Percentiles rank a stretch among this genome's conserved stretches.
phyloP scores from a whole-genome alignment of 2,113 vertebrate genomes.

The Oostethus manadensis region DNA sequence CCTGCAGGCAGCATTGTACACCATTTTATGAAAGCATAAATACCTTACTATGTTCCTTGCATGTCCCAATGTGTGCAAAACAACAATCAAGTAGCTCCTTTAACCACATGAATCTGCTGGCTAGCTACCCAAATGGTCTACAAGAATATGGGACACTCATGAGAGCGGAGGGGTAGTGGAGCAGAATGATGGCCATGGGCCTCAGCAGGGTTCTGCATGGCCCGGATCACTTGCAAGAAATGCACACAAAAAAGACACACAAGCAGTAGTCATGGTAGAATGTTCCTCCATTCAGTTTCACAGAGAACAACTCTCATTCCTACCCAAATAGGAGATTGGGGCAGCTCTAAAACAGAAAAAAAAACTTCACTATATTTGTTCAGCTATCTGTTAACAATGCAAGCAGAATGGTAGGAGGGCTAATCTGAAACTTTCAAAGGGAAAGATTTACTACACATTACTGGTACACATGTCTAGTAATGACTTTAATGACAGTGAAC shows the following conservation, averaged over 20 bases:
- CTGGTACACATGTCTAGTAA: no score
- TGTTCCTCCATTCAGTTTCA: slow-evolving; percentile 37
- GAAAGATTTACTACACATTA: no score
- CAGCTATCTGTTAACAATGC: slow-evolving; percentile 72
- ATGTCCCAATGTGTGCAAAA: slow-evolving; percentile 46
- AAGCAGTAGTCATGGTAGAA: slow-evolving; percentile 37
- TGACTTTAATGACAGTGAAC: no score
- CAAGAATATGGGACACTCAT: background rate
- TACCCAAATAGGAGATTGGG: slow-evolving; percentile 16
- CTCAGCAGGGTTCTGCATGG: slow-evolving; percentile 38
- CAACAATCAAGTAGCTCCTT: slow-evolving; percentile 21
- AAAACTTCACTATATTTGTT: slow-evolving; percentile 68
- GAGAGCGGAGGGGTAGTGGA: slow-evolving; percentile 33
- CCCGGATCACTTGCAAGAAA: slow-evolving; percentile 58
- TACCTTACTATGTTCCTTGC: slow-evolving; percentile 49
- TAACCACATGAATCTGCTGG: slow-evolving; percentile 15
- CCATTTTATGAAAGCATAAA: slow-evolving; percentile 50
- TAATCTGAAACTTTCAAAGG: slow-evolving; percentile 22
- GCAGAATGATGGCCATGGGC: slow-evolving; percentile 59
- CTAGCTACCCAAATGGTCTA: slow-evolving; percentile 19
- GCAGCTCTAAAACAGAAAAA: slow-evolving; percentile 65
- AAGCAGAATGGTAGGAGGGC: slow-evolving; percentile 62
- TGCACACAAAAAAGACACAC: slow-evolving; percentile 17
- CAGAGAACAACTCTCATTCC: no score
- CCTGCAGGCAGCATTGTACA: slow-evolving; percentile 30